Evolutionary conservation across 2,797 vertebrate genomes (phyloP), one percentile per base, ranked within the genome.

Genomic region (Brotula barbata): DNA sequence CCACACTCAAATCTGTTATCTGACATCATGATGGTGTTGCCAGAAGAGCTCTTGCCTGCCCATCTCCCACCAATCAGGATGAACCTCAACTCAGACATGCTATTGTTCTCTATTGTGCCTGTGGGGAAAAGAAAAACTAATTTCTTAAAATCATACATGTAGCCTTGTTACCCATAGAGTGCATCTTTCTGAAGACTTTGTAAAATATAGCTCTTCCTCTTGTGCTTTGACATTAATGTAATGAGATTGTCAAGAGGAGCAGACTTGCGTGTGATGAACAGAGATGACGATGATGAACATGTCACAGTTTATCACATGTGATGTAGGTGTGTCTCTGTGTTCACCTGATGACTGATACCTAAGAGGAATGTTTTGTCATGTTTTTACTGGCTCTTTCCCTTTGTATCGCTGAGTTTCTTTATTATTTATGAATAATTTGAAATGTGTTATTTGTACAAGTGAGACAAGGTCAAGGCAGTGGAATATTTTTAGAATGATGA

Each of bases 11-110:
- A 82, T 16, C 58, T 54, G 2, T 77, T 48, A 11, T 15, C 19
- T 20, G 47, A n/a, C n/a, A n/a, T 22, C 33, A 86, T 63, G 7
- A 87, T 80, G 40, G 72, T 85, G 73, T 85, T 85, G 2, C 72
- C 75, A 46, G 49, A 64, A 0, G 22, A 81, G 61, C 85, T 87
- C 61, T 80, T 86, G 1, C 78, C 85, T 43, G 42, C 50, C 75
- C 77, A 76, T 53, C 74, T 64, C 8, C 36, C 58, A 10, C 84
- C 84, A 20, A 80, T 76, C 52, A 85, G 61, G 17, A 81, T 13
- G 13, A 84, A 0, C 43, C 79, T 73, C 64, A 53, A 3, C 47
- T 84, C 64, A 0, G 22, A 0, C 10, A 19, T 20, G 20, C 23
- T 13, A 20, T 16, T 14, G 21, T 2, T 48, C 3, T 41, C 11